Evolutionary conservation across 2,113 vertebrate genomes (phyloP).

Genomic region (Prochilodus magdalenae): DNA sequence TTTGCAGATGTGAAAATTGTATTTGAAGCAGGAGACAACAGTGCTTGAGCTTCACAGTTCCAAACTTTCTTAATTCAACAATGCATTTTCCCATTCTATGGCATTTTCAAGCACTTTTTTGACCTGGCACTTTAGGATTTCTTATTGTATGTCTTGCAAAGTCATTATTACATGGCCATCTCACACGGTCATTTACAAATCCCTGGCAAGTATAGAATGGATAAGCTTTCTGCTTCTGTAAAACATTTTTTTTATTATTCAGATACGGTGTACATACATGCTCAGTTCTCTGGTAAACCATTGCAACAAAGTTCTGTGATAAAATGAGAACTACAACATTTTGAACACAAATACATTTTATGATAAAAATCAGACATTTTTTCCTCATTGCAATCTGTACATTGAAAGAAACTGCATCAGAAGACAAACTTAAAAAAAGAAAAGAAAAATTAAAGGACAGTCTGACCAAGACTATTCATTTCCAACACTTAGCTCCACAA

Average conservation of each 20-base stretch:
- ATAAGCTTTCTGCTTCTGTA: conserved; percentile 26
- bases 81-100: no score
- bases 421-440: conserved; percentile 76
- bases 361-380: conserved; percentile 78
- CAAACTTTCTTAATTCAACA: no score
- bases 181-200: no score
- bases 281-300: conserved; percentile 46
- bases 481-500: conserved; percentile 72
- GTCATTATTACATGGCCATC: no score
- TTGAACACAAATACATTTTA: conserved; percentile 81
- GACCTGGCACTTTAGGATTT: no score
- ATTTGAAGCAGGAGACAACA: no score
- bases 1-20: no score
- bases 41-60: no score
- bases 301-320: conserved; percentile 47
- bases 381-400: conserved; percentile 71
- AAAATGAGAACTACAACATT: conserved; percentile 47
- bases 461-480: conserved; percentile 68
- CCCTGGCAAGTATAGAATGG: background rate
- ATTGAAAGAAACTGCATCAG: conserved; percentile 76
- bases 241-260: conserved; percentile 44
- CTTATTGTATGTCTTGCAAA: no score
- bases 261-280: conserved; percentile 44
- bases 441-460: conserved; percentile 70
- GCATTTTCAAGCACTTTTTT: no score